Evolutionary conservation across 2,113 vertebrate genomes (phyloP), one percentile per base, ranked within the genome.

Genomic region (Gadus chalcogrammus): DNA sequence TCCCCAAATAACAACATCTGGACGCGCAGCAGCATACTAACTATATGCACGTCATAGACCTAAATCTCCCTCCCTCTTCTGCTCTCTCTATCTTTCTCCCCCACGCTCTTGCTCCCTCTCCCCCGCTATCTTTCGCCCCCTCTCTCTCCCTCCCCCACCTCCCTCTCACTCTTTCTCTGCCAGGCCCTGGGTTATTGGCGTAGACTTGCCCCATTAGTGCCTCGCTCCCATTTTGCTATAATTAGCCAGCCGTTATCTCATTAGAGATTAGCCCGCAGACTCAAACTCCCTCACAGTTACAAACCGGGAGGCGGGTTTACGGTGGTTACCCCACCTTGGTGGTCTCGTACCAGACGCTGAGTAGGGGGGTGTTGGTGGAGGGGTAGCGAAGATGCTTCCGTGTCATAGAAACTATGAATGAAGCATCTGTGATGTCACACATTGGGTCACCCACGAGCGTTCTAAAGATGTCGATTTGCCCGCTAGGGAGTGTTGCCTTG

Each of bases 1-100:
- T 92, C 89, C 83, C 79, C 77, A 88, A 90, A 90, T n/a, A 77
- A 85, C 80, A 91, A 82, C 83, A 90, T 90, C 82, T 92, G 90
- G 85, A 70, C 38, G 16, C 76, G 87, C 81, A 91, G 79, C 59
- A 72, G 68, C 79, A 80, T 76, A 76, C 89, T 84, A 89, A 83
- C 87, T 88, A 86, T 86, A 88, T 83, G 90, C 81, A 84, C 79
- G 78, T 89, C 74, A 76, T 71, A 86, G 87, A 89, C 85, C 67
- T 67, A 64, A 78, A 80, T 83, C 80, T 84, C 81, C 68, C 31
- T 3, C 81, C 31, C 31, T 80, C 78, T 84, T 80, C 79, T 79
- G 84, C 78, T 82, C 79, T 64, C 62, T 64, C 82, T 79, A 9
- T 13, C 42, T 48, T 48, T 70, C 69, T 71, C 42, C 15, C 58